Evolutionary conservation across 2,888 invertebrate genomes (phyloP), one percentile per base, ranked within the genome.

Genomic region (Ichneumon xanthorius): DNA sequence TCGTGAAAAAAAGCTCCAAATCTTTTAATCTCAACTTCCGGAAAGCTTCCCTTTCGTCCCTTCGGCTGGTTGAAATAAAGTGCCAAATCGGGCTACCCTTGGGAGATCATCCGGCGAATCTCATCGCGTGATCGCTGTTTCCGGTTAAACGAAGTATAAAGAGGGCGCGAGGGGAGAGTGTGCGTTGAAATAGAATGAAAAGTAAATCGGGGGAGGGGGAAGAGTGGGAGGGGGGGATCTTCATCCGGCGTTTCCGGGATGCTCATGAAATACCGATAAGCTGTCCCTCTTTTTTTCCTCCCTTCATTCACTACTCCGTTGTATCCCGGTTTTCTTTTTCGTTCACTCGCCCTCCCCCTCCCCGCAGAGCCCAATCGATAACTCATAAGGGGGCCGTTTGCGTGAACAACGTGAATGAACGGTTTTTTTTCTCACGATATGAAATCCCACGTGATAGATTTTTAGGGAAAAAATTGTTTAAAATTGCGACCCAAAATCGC

Each of bases 191-290:
- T 67, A 82, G 48, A 77, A 40, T 9, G 30, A 70, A 63, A 33
- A 71, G 48, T 63, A 71, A 77, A 55, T 26, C 55, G 22, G 11
- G 48, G 22, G 9, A 9, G 33, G 9, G 16, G 50, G 40, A 26
- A 37, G 37, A 37, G 37, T 7, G 37, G 6, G 7, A 40, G n/a
- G 2, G 7, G 22, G 9, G 50, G 55, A n/a, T 33, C 14, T 37
- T 16, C 45, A 16, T 48, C 45, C 45, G 45, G 26, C 22, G 14
- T 55, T 45, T 79, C 14, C 63, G 45, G 78, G 33, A 79, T 68
- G 50, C 45, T 61, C 73, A 75, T 79, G 70, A 75, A 75, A 75
- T 70, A 63, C 63, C 83, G 70, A 83, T 83, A 83, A 83, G 79
- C 70, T 55, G 30, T 45, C 61, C 48, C 61, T 55, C 19, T 16